Conservation (phyloP, 2,113 vertebrate species). For the Callipepla californica region DNA sequence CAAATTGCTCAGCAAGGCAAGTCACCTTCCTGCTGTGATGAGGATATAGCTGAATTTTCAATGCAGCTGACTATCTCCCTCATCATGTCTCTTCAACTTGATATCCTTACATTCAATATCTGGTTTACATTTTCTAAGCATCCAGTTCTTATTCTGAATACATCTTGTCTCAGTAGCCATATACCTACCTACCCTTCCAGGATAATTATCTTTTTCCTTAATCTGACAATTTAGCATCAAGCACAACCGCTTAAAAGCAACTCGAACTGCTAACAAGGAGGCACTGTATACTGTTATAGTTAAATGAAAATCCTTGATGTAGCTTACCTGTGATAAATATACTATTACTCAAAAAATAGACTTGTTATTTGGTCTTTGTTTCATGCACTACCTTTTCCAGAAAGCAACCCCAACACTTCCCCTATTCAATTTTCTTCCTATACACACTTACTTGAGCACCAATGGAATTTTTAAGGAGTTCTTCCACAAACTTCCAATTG, state of each 20-base stretch:
- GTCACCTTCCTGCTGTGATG: slow-evolving; percentile 84
- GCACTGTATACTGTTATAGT: slow-evolving; percentile 7
- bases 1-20: slow-evolving; percentile 85
- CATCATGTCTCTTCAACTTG: slow-evolving; percentile 78
- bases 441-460: slow-evolving; percentile 83
- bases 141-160: slow-evolving; percentile 78
- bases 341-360: slow-evolving; percentile 34
- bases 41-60: slow-evolving; percentile 82
- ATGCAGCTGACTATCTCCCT: slow-evolving; percentile 78
- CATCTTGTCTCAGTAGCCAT: slow-evolving; percentile 75
- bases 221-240: slow-evolving; percentile 75
- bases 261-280: slow-evolving; percentile 56
- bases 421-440: neutral
- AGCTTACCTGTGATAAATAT: slow-evolving; percentile 25
- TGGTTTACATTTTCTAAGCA: slow-evolving; percentile 76
- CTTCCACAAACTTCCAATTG: slow-evolving; percentile 91
- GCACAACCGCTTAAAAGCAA: slow-evolving; percentile 69
- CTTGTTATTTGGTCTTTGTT: slow-evolving; percentile 9
- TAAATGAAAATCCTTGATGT: no score
- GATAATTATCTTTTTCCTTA: slow-evolving; percentile 78
- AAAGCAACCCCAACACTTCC: slow-evolving; percentile 2
- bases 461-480: slow-evolving; percentile 87
- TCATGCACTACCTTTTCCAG: neutral
- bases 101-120: slow-evolving; percentile 69
- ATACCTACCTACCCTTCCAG: slow-evolving; percentile 52